These are phyloP conservation scores for Drosophila bipectinata DNA, from an alignment of 1,140 invertebrate genomes.

Conservation along the genomic window DNA sequence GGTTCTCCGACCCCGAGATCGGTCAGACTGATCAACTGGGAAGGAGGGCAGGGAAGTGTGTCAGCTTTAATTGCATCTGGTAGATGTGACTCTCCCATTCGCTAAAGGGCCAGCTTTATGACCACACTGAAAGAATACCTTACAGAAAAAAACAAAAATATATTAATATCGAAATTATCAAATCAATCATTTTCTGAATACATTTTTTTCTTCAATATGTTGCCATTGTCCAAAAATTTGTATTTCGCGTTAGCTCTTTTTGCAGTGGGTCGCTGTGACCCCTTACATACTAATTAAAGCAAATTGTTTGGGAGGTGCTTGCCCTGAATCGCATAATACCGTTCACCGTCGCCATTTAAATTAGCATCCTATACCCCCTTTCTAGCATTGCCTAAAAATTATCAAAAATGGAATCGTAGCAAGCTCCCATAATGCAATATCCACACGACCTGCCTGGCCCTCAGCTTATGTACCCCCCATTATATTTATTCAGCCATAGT, in stretches of 20 bases:
- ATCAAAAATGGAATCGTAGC: too few species aligned
- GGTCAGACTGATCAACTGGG: not conserved
- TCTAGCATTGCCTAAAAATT: too few species aligned
- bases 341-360: too few species aligned
- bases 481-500: conserved; percentile 9
- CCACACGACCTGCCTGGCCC: not conserved
- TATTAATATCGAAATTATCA: not conserved
- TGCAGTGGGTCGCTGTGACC: too few species aligned
- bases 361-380: too few species aligned
- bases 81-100: conserved; percentile 65
- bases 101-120: conserved; percentile 65
- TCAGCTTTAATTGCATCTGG: conserved; percentile 71
- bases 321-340: too few species aligned
- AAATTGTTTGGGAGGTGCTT: too few species aligned
- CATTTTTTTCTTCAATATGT: not conserved
- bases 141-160: not conserved
- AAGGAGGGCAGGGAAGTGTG: not conserved
- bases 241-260: not conserved
- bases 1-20: not conserved
- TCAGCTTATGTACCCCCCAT: not conserved
- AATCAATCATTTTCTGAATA: not conserved
- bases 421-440: too few species aligned
- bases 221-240: not conserved
- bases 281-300: too few species aligned
- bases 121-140: conserved; percentile 16